Base-by-base conservation (phyloP, 2,888 invertebrate species). In the Meandrusa payeni region DNA sequence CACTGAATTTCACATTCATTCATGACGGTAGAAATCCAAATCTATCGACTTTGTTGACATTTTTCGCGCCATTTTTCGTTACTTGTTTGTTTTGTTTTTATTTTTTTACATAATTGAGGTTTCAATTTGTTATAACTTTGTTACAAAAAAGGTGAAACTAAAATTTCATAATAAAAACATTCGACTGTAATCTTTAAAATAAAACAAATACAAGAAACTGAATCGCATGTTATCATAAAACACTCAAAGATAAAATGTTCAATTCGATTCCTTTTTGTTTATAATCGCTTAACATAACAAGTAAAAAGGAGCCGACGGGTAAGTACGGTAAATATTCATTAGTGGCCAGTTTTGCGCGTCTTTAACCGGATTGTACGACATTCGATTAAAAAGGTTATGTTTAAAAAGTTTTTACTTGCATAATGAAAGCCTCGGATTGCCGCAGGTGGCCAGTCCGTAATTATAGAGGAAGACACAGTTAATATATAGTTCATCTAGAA, bases 261-360 rank as follows among this genome's bases (percentile, higher is more conserved):
- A 22, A 28, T 20, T 28, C 27, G 4, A 17, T 38, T 38, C 19
- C 6, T 17, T 38, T 20, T 38, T 38, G 41, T 26, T 47, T 46
- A n/a, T n/a, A n/a, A 31, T 37, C 42, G 55, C 45, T 51, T 47
- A 51, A 60, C 49, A 56, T 50, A 43, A 51, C 33, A 36, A 48
- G 52, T 57, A 60, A 64, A 33, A 62, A 64, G 60, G 52, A 39
- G 46, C 64, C 59, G 65, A 50, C 57, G 34, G 54, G 54, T 58
- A 61, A 59, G 60, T 62, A 63, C 57, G 61, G 65, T 66, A 64
- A 73, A 75, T 74, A 72, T 69, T 73, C 67, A 75, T 76, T 73
- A 69, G 48, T 54, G 57, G 54, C 56, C 53, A 52, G 51, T 62
- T 56, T 28, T 57, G 58, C 51, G 55, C 52, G 52, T 51, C 50